Evolutionary conservation across 35 echinoderm and acorn worm species (phyloP).

Genomic region (Strongylocentrotus purpuratus): DNA sequence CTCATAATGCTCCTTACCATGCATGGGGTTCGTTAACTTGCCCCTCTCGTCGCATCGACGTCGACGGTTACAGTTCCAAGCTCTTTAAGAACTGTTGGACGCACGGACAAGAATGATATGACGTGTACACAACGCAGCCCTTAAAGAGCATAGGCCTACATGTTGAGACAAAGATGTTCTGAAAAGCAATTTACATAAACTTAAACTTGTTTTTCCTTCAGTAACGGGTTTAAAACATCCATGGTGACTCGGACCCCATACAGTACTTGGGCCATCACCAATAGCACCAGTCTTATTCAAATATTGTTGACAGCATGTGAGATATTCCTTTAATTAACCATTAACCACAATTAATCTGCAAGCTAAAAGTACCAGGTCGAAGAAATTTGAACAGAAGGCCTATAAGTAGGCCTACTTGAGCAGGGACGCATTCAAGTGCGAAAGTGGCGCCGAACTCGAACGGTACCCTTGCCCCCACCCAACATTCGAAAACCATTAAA

Average conservation of each 20-base stretch:
- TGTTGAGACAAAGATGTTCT: background rate
- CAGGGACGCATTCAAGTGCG: background rate
- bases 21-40: background rate
- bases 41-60: background rate
- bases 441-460: background rate
- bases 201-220: background rate
- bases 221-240: background rate
- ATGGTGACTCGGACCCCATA: background rate
- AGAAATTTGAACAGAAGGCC: background rate
- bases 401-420: background rate
- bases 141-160: background rate
- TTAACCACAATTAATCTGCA: background rate
- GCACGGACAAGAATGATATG: background rate
- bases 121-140: background rate
- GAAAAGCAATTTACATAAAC: background rate
- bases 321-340: too few species aligned
- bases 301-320: too few species aligned
- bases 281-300: too few species aligned
- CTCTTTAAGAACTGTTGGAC: background rate
- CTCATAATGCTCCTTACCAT: background rate
- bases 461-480: background rate
- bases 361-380: background rate
- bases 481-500: background rate
- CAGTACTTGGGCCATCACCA: too few species aligned
- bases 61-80: background rate